Evolutionary conservation across 1,140 invertebrate species (phyloP).

Genomic region (Sitobion miscanthi): DNA sequence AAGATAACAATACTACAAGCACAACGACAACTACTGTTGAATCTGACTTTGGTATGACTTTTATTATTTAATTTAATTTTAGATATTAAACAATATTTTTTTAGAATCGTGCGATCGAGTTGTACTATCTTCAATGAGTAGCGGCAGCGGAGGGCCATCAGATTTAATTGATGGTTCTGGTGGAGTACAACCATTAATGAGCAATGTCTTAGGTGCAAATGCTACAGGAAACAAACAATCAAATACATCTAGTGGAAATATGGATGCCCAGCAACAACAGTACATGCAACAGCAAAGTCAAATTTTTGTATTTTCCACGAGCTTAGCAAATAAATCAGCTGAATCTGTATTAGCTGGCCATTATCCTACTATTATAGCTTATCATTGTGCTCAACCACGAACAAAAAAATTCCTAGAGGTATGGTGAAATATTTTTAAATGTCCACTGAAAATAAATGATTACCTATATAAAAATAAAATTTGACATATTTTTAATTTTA

Average conservation of each 20-base stretch:
- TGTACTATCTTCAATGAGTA: slow-evolving; percentile 21
- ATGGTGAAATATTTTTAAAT: slow-evolving; percentile 54
- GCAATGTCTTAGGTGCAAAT: slow-evolving; percentile 67
- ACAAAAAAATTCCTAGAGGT: slow-evolving; percentile 96
- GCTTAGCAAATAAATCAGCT: slow-evolving; percentile 91
- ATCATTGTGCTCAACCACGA: slow-evolving; percentile 91
- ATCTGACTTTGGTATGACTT: slow-evolving; percentile 33
- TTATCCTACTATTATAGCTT: slow-evolving; percentile 90
- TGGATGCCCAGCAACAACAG: slow-evolving; percentile 70
- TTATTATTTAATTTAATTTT: not conserved
- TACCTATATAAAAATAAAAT: not conserved
- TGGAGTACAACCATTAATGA: slow-evolving; percentile 38
- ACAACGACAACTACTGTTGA: slow-evolving; percentile 15
- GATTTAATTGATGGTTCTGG: slow-evolving; percentile 34
- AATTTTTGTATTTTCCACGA: slow-evolving; percentile 96
- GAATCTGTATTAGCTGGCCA: slow-evolving; percentile 88
- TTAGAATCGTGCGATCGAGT: slow-evolving; percentile 30
- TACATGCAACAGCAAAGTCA: slow-evolving; percentile 97
- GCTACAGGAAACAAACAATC: slow-evolving; percentile 82
- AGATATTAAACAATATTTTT: not conserved
- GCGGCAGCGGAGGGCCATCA: slow-evolving; percentile 10
- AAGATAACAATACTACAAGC: slow-evolving; percentile 39
- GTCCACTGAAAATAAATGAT: not conserved
- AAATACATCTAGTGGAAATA: slow-evolving; percentile 65
- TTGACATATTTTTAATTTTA: slow-evolving; percentile 59